Conservation (phyloP, 1,140 invertebrate genomes). For the Trichonephila clavipes region DNA sequence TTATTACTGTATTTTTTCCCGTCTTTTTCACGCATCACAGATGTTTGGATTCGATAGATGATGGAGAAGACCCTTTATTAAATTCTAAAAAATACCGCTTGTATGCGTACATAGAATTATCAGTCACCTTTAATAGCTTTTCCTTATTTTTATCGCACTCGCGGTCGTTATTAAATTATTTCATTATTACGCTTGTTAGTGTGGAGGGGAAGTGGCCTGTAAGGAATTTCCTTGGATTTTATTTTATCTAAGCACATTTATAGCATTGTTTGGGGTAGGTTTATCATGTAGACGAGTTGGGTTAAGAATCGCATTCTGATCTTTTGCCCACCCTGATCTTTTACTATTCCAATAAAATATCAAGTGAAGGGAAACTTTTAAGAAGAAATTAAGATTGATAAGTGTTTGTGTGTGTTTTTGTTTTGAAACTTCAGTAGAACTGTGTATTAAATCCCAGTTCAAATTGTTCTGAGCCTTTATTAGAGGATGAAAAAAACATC, state of each 20-base stretch:
- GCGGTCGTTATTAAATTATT: constrained; percentile 16
- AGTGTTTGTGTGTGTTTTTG: too few relatives aligned
- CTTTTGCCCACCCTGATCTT: too few relatives aligned
- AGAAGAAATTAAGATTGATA: too few relatives aligned
- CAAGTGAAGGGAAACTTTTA: too few relatives aligned
- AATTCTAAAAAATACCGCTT: not conserved
- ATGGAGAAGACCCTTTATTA: constrained; percentile 23
- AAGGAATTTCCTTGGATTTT: not conserved
- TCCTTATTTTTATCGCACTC: not conserved
- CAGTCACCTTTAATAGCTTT: constrained; percentile 14
- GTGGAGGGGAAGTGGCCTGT: not conserved
- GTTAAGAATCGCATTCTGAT: too few relatives aligned
- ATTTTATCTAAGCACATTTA: not conserved
- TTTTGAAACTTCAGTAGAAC: too few relatives aligned
- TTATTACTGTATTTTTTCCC: not conserved
- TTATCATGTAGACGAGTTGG: not conserved
- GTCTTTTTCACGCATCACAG: constrained; percentile 16
- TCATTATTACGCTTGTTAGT: constrained; percentile 23
- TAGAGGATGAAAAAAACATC: too few relatives aligned
- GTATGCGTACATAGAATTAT: not conserved
- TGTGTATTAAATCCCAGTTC: too few relatives aligned
- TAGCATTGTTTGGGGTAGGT: not conserved
- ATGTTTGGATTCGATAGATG: constrained; percentile 11
- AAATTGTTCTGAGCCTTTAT: too few relatives aligned
- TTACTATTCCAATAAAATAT: too few relatives aligned